Evolutionary conservation across 2,888 invertebrate species (phyloP), one percentile per base, ranked within the genome.

Genomic region (Platynereis dumerilii): DNA sequence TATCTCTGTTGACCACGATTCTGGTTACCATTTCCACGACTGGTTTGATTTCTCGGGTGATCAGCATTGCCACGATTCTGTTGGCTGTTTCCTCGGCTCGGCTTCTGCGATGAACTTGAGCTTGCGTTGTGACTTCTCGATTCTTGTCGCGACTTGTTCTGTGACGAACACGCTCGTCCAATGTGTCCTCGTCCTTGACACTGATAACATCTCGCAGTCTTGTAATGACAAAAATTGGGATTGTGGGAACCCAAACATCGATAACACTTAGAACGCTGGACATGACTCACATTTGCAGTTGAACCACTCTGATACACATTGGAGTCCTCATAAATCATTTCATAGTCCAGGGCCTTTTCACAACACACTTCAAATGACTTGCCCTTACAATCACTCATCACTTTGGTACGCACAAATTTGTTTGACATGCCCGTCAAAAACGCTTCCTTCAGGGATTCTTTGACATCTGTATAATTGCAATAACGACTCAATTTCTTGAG

Each of bases 381-480:
- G 5, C 22, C 55, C 7, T 10, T 10, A 7, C 55, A 55, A 17
- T 55, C 55, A 24, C 27, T 5, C 55, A 55, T 55, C 10, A 55
- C 55, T 55, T 55, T 55, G 2, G 55, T 24, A 5, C 27, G 7
- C 3, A 55, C n/a, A 5, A 24, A 55, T 24, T 55, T 2, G 17
- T 55, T 55, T 10, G 22, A 5, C 26, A 55, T 2, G 3, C 27
- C 27, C 7, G 55, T 17, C 26, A 55, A 24, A 55, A 55, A 55
- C 5, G 55, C 22, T 24, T 55, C 55, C n/a, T 55, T 55, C 10
- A 55, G 28, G 7, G 55, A 10, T 27, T 55, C 55, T 55, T 55
- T 24, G 3, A 17, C 5, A 7, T 10, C 26, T 10, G 34, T n/a
- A 57, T 34, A 57, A n/a, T 34, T 34, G 29, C 57, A 57, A 20